Base-by-base conservation (phyloP, 2,888 invertebrate genomes). In the Ephialtes manifestator region DNA sequence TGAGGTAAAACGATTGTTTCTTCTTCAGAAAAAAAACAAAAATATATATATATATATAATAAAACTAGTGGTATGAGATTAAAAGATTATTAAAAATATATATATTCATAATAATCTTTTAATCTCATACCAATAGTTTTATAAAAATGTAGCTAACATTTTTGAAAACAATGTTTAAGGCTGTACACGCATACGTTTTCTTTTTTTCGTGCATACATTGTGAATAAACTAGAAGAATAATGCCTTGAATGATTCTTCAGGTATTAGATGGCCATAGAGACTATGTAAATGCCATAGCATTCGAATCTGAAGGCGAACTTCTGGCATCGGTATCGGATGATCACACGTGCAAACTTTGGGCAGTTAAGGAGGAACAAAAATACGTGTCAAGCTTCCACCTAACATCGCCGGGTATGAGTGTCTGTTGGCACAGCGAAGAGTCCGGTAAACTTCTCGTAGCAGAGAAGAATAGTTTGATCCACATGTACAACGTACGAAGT, bases 301-400 rank as follows among this genome's bases (percentile, higher is more conserved):
- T 96, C 95, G 97, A 97, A 90, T 95, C 96, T 15, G 96, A 96
- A 80, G 97, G 97, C 35, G 95, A 95, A 80, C 95, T 95, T 88
- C 92, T 97, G 74, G 97, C 96, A 18, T 97, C 97, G n/a, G 96
- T 96, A 1, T 96, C 97, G 88, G 97, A 97, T 94, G 97, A 97
- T 92, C 96, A 96, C 87, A 96, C 96, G 0, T 97, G 97, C 89
- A 95, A 96, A 89, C 94, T 97, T 39, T 97, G 97, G 97, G 93
- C 94, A 43, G 92, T 95, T 4, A 94, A 94, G 79, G 94, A 94
- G 10, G 94, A 95, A 53, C 95, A 94, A 83, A 94, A 95, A 87
- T 95, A 95, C 88, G 93, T 95, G 31, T 94, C 95, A 5, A 95
- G 95, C 51, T 96, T 97, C 90, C 94, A 95, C 83, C 94, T 97